Base-by-base conservation (phyloP, 1,140 invertebrate genomes). In the Drosophila bifasciata region DNA sequence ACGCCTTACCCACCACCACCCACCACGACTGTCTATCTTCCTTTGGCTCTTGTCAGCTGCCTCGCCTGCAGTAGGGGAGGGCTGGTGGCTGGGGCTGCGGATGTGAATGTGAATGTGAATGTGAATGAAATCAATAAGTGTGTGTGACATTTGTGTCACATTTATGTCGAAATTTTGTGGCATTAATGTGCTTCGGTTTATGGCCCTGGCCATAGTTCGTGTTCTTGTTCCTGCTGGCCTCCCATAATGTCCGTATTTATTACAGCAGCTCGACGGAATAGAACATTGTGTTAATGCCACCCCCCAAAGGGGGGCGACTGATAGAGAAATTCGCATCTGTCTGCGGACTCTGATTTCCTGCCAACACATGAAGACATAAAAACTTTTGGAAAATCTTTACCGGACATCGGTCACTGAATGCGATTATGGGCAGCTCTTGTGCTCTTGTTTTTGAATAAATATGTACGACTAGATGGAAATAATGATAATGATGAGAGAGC, bases 81-180 rank as follows among this genome's bases (percentile, higher is more conserved):
- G 9, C 1, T n/a, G n/a, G n/a, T n/a, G n/a, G n/a, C n/a, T n/a
- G 32, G 3, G 32, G 32, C 3, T 11, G 32, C 13, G 32, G 3
- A 36, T 36, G 3, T 36, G 32, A 11, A 28, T 40, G 41, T 32
- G 25, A 19, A 53, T 60, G 43, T 48, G 13, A 9, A 9, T 32
- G 28, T 11, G 13, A 13, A 13, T n/a, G 59, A 63, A 79, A 85
- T 84, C 80, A 76, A 84, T 85, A 84, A 71, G 71, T 78, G 71
- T 63, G 60, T 79, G 66, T 84, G 76, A 84, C 80, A 84, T 79
- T 84, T 84, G 80, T 84, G 79, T 84, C 80, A 84, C 79, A 85
- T 84, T 85, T 84, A 83, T 84, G 80, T 84, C 80, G 55, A 76
- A 79, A 71, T 63, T 79, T 32, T 64, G 80, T 64, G 76, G 80